Conservation (phyloP, 1,140 invertebrate genomes). For the Apis cerana region DNA sequence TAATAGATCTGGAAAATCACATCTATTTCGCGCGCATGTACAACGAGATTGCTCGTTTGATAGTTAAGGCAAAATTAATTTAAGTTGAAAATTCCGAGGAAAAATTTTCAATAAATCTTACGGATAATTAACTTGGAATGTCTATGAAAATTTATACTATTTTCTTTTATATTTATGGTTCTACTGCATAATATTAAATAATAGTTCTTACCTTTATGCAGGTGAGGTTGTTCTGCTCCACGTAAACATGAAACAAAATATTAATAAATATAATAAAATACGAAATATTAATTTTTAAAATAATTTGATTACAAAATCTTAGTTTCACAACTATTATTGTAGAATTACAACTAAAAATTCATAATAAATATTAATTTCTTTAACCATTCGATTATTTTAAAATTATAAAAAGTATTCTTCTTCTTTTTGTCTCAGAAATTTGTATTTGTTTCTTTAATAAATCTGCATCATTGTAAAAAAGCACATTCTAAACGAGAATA, state of each 20-base stretch:
- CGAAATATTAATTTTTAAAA: background rate
- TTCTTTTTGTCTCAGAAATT: too few relatives aligned
- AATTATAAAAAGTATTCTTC: too few relatives aligned
- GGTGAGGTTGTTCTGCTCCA: constrained; percentile 84
- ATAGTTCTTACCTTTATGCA: constrained; percentile 85
- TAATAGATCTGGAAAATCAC: background rate
- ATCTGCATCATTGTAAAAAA: too few relatives aligned
- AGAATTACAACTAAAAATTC: background rate
- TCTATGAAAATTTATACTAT: background rate
- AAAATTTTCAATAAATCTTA: too few relatives aligned
- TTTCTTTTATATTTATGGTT: background rate
- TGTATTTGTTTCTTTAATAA: too few relatives aligned
- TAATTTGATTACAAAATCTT: background rate
- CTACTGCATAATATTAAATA: background rate
- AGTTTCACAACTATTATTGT: background rate
- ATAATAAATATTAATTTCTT: too few relatives aligned
- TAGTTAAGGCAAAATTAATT: background rate
- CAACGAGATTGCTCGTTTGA: background rate
- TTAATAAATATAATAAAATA: too few relatives aligned
- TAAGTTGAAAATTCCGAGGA: background rate
- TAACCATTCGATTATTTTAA: too few relatives aligned
- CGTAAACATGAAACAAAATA: constrained; percentile 66
- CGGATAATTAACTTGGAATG: background rate
- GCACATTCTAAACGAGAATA: too few relatives aligned
- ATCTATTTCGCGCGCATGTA: constrained; percentile 32